Conservation (phyloP, 2,797 vertebrate genomes). For the Knipowitschia caucasica region DNA sequence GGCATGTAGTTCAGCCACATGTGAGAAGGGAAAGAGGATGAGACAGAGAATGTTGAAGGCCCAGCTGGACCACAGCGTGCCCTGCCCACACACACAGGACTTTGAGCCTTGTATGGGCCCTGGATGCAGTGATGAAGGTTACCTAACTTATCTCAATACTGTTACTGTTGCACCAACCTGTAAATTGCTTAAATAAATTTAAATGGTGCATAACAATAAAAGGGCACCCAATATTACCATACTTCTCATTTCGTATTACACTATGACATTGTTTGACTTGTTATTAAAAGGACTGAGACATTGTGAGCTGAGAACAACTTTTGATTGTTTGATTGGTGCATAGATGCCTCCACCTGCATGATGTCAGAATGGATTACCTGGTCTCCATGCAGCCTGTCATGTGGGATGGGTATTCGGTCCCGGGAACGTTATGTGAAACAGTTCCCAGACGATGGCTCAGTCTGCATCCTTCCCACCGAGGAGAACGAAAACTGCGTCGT, state of each 20-base stretch:
- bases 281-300: background rate
- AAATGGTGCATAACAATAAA: too few relatives aligned
- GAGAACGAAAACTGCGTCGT: constrained; percentile 91
- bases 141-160: constrained; percentile 16
- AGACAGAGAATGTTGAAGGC: constrained; percentile 98
- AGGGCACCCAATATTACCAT: too few relatives aligned
- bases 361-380: constrained; percentile 99
- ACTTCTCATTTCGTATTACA: too few relatives aligned
- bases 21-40: constrained; percentile 97
- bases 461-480: constrained; percentile 90
- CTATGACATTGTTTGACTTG: too few relatives aligned
- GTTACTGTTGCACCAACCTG: too few relatives aligned
- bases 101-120: constrained; percentile 99
- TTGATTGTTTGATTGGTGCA: background rate
- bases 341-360: constrained; percentile 93
- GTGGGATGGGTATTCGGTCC: constrained; percentile 86
- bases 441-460: constrained; percentile 93
- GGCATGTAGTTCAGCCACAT: constrained; percentile 96
- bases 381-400: constrained; percentile 92
- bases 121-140: constrained; percentile 95
- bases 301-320: background rate
- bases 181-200: too few relatives aligned
- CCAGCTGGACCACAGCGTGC: constrained; percentile 93
- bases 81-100: constrained; percentile 96
- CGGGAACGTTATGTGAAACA: constrained; percentile 95